phyloP scores from a whole-genome alignment of 2,113 vertebrate genomes.

The Triplophysa rosa region DNA sequence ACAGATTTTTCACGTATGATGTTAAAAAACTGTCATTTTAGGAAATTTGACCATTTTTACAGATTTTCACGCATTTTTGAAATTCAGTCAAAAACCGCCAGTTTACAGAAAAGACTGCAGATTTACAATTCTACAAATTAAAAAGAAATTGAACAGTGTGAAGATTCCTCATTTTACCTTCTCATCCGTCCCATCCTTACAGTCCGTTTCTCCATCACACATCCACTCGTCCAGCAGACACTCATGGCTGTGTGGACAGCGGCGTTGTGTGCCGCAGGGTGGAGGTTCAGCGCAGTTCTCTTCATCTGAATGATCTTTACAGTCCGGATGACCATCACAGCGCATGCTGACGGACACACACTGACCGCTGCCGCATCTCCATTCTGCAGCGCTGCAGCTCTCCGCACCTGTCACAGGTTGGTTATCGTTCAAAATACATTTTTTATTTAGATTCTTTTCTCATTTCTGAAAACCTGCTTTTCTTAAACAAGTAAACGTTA shows the following conservation, averaged over 20 bases:
- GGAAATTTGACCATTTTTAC: too few species aligned
- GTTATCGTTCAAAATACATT: background rate
- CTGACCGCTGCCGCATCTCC: conserved; percentile 80
- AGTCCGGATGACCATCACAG: conserved; percentile 84
- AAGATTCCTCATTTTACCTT: conserved; percentile 69
- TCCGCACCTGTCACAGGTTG: conserved; percentile 57
- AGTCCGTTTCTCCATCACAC: conserved; percentile 84
- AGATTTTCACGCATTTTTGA: too few species aligned
- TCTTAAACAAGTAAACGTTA: conserved; percentile 34
- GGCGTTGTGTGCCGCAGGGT: conserved; percentile 72
- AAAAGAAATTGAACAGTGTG: too few species aligned
- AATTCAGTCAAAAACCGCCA: too few species aligned
- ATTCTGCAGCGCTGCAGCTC: conserved; percentile 70
- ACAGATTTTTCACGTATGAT: too few species aligned
- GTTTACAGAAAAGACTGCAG: too few species aligned
- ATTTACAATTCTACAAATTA: too few species aligned
- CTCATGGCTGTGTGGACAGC: conserved; percentile 75
- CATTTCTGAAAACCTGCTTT: too few species aligned
- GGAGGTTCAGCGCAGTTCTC: conserved; percentile 67
- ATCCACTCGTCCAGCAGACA: conserved; percentile 82
- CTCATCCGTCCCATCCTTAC: conserved; percentile 83
- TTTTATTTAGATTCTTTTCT: background rate
- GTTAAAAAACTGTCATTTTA: too few species aligned
- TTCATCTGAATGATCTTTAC: conserved; percentile 84
- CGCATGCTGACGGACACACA: conserved; percentile 76